phyloP scores from a whole-genome alignment of 2,113 vertebrate species.

The Centropristis striata region DNA sequence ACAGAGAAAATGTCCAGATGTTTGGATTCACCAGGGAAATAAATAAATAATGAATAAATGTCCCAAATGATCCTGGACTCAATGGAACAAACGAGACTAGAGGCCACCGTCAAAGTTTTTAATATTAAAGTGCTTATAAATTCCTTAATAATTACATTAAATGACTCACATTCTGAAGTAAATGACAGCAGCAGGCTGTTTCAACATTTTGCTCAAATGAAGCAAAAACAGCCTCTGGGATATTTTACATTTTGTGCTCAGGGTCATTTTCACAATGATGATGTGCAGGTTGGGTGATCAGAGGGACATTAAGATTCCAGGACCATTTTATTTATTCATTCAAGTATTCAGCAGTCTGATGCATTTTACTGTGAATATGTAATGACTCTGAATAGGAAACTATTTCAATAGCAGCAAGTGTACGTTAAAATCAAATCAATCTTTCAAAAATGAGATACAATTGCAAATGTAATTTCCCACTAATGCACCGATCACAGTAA shows the following conservation, averaged over 20 bases:
- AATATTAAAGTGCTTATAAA: background rate
- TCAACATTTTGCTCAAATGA: background rate
- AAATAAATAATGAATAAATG: too few relatives aligned
- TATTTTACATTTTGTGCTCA: background rate
- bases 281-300: background rate
- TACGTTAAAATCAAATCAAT: background rate
- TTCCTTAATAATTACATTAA: background rate
- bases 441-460: background rate
- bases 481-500: background rate
- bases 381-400: background rate
- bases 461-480: background rate
- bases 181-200: background rate
- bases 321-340: background rate
- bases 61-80: background rate
- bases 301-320: conserved; percentile 7
- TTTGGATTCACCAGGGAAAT: background rate
- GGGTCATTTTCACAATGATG: background rate
- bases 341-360: conserved; percentile 9
- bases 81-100: background rate
- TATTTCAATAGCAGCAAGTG: background rate
- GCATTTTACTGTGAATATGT: background rate
- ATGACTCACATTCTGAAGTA: background rate
- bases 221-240: background rate
- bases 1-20: conserved; percentile 4
- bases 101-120: background rate